Base-by-base conservation (phyloP, 53 echinoderm and acorn worm species). In the Astropecten irregularis region DNA sequence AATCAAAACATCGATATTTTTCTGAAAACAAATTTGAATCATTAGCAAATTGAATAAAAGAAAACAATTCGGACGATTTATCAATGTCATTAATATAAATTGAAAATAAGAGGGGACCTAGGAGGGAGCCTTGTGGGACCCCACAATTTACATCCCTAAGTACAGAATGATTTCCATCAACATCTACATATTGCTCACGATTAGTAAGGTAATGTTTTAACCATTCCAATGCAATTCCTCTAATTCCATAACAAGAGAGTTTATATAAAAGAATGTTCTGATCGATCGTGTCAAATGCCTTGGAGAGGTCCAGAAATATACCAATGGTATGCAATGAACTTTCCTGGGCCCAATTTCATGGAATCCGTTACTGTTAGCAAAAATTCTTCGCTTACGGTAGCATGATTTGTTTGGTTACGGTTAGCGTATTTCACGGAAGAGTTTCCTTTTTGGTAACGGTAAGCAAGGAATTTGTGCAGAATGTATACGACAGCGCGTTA, bases 211-310 rank as follows among this genome's bases (percentile, higher is more conserved):
- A 57, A 57, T 26, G 20, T 57, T 25, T 57, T 3, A 57, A 27
- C 57, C 26, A 23, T 9, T 57, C 57, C 22, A 22, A 27, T 22
- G 57, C 57, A 22, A 57, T n/a, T 26, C 57, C 57, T 9, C 57
- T 22, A 57, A 57, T 57, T 25, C 57, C 57, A 27, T 57, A 57
- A 22, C 25, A 10, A 2, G n/a, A 22, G 25, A 57, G 57, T 57
- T 57, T 57, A 10, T 23, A n/a, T 52, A 79, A 48, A 15, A 83
- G 51, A 8, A 47, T 42, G 11, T 42, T 9, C 34, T 84, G 84
- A 39, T 84, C 69, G 25, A 69, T 68, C 4, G 84, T 84, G 36
- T 86, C 86, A 66, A 86, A 86, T 7, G 86, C 86, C 46, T 86
- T 86, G 23, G 79, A 79, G 35, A 81, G 69, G 38, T 87, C 81